Evolutionary conservation across 2,888 invertebrate species (phyloP), one percentile per base, ranked within the genome.

Genomic region (Thymelicus sylvestris): DNA sequence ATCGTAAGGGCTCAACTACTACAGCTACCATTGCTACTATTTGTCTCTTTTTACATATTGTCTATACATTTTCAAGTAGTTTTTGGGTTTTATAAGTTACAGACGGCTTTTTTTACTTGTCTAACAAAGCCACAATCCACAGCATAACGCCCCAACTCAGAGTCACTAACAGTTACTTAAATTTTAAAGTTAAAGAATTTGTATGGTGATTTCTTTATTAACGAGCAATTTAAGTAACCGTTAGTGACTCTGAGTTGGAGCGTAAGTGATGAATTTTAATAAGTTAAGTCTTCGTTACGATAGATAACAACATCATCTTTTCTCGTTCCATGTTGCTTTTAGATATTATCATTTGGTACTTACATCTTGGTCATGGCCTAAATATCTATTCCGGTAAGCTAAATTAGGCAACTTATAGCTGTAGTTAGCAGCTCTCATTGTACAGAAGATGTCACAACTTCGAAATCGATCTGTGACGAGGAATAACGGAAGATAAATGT

Each of bases 401-500:
- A 52, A 12, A 13, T 52, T 52, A 19, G 19, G 19, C 52, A 52
- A 19, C 19, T 44, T 52, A 15, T n/a, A 48, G 12, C 47, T 48
- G n/a, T 48, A 48, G 48, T 12, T 48, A 6, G n/a, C 48, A n/a
- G n/a, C 12, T 48, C n/a, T 19, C 52, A 19, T 52, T 52, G 19
- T 19, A 3, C 24, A 55, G 55, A 55, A 55, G 55, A 55, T 59
- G 59, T 38, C 59, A 59, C 39, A 59, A 59, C n/a, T n/a, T 38
- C 39, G 38, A 13, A 7, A 38, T 59, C 59, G 39, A 59, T 59
- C 57, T 24, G 59, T 59, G 38, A 59, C 61, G 15, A 13, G n/a
- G 8, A 41, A 15, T 61, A 67, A 67, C 67, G 60, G 12, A 38
- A 38, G 41, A 38, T 15, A 38, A 55, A 38, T 15, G 39, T 55